Evolutionary conservation across 2,888 invertebrate genomes (phyloP).

Genomic region (Lepidochrysops patricia): DNA sequence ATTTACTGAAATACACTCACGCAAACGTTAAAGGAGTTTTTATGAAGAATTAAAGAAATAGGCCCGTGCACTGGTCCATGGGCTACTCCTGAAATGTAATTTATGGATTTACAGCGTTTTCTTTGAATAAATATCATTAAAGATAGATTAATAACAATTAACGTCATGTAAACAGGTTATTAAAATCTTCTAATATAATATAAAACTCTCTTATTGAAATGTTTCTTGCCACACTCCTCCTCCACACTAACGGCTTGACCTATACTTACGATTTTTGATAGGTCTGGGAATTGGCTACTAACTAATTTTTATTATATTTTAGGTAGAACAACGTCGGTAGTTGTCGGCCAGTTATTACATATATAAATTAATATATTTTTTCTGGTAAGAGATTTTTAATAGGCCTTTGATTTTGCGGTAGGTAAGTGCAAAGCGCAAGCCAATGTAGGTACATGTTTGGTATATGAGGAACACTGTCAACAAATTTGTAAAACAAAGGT

Average conservation of each 20-base stretch:
- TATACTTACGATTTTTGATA: too few species aligned
- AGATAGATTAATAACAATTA: too few species aligned
- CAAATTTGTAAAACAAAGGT: slow-evolving; percentile 1
- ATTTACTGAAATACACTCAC: background rate
- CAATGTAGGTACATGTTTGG: background rate
- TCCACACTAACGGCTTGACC: too few species aligned
- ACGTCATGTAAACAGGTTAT: too few species aligned
- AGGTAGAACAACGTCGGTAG: too few species aligned
- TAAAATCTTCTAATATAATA: too few species aligned
- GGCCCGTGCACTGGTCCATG: background rate
- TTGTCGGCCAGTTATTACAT: too few species aligned
- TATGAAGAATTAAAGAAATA: background rate
- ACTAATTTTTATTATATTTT: too few species aligned
- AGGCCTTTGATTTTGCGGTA: background rate
- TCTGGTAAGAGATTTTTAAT: background rate
- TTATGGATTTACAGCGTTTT: background rate
- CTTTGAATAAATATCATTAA: background rate
- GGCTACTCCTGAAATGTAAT: background rate
- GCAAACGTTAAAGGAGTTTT: background rate
- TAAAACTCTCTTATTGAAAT: too few species aligned
- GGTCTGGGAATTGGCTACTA: too few species aligned
- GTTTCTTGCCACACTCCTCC: too few species aligned
- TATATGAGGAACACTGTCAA: background rate
- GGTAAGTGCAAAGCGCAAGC: background rate
- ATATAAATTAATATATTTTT: too few species aligned